Evolutionary conservation across 2,888 invertebrate species (phyloP), one percentile per base, ranked within the genome.

Genomic region (Hydrotaea cyrtoneurina): DNA sequence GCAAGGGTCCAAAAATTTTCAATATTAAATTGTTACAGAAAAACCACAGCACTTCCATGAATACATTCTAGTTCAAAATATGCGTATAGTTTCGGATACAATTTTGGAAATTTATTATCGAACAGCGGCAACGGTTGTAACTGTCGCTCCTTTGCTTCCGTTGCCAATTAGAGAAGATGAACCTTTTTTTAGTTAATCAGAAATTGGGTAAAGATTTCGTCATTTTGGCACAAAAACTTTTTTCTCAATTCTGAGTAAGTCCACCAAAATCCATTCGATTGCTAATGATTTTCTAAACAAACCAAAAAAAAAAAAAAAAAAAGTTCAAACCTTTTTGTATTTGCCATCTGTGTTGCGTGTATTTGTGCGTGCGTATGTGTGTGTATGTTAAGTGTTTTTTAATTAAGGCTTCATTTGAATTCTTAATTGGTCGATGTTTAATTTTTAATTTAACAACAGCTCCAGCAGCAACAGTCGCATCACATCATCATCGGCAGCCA

Each of bases 351-450:
- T 7, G 31, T 7, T 4, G 31, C 31, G 31, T 31, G 31, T 31
- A 4, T 62, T 62, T 31, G 13, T 31, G n/a, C 31, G n/a, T 36
- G 17, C 62, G 46, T 73, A 31, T 31, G 31, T 72, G 46, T 46
- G 17, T 57, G 46, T 46, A 13, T 57, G 31, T 55, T 76, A 64
- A 72, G 72, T 64, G 75, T 62, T 55, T 76, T 75, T 76, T 78
- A 77, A 77, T 83, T 77, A 77, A 50, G 59, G 50, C 69, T 77
- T 83, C 69, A 80, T 83, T 80, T 83, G 69, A 80, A 83, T 83
- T 64, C 43, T 80, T 83, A 83, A 83, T 83, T 83, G 80, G 69
- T 59, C 31, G 39, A 39, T 83, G 46, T 73, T 75, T 31, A 72
- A 66, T 17, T 64, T 76, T 79, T 77, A 19, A 55, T 39, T 74